Evolutionary conservation across 2,797 vertebrate species (phyloP).

Genomic region (Novumbra hubbsi): DNA sequence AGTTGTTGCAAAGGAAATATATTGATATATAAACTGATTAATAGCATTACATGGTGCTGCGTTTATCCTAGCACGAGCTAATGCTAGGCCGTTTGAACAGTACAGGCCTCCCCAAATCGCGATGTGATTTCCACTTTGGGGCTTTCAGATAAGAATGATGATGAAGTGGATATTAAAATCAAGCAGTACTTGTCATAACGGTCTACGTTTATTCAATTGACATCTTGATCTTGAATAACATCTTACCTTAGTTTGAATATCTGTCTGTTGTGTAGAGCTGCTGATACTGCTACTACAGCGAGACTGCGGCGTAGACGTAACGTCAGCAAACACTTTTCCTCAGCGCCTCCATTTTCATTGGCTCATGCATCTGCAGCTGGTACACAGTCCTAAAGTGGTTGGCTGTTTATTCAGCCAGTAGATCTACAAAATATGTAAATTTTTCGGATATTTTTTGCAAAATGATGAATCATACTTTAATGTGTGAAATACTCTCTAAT

Average conservation of each 20-base stretch:
- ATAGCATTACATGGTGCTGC: background rate
- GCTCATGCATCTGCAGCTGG: conserved; percentile 13
- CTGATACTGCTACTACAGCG: conserved; percentile 19
- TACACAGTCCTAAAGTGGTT: conserved; percentile 10
- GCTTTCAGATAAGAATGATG: conserved; percentile 1
- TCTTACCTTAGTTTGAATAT: conserved; percentile 48
- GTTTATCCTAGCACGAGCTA: background rate
- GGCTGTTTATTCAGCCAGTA: conserved; percentile 22
- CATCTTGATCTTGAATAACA: conserved; percentile 5
- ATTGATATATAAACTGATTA: background rate
- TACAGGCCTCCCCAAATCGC: background rate
- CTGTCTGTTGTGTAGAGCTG: conserved; percentile 3
- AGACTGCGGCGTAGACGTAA: conserved; percentile 55
- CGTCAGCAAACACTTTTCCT: conserved; percentile 8
- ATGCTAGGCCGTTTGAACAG: background rate
- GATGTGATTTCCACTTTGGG: background rate
- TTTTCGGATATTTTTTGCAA: background rate
- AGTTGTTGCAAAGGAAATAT: background rate
- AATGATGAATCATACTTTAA: background rate
- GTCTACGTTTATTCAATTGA: background rate
- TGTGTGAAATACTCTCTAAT: background rate
- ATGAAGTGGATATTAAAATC: background rate
- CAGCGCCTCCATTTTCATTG: conserved; percentile 48
- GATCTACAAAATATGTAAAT: background rate
- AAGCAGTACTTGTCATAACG: background rate